Evolutionary conservation across 2,797 vertebrate genomes (phyloP).

Genomic region (Microcaecilia unicolor): DNA sequence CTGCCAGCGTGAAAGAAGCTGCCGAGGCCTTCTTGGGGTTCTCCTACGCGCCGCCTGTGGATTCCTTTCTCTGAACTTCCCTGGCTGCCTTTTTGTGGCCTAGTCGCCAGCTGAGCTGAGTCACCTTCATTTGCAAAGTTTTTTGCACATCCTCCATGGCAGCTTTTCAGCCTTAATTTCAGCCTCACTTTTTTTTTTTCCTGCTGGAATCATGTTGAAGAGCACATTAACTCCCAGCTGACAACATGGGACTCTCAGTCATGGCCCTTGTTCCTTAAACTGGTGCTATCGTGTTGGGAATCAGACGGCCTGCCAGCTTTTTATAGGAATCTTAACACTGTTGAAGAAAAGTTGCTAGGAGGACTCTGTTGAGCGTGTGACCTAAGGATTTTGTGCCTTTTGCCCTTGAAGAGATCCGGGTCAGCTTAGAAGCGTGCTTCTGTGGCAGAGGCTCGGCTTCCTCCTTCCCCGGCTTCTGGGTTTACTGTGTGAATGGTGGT

Average conservation of each 20-base stretch:
- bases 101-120: background rate
- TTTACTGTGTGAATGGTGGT: slow-evolving; percentile 49
- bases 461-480: slow-evolving; percentile 31
- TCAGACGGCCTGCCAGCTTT: slow-evolving; percentile 22
- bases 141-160: slow-evolving; percentile 84
- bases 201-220: slow-evolving; percentile 55
- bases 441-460: slow-evolving; percentile 38
- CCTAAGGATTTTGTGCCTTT: slow-evolving; percentile 66
- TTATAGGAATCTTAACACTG: slow-evolving; percentile 25
- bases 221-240: slow-evolving; percentile 51
- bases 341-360: slow-evolving; percentile 33
- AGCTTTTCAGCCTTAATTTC: slow-evolving; percentile 69
- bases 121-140: slow-evolving; percentile 44
- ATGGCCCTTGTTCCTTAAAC: slow-evolving; percentile 49
- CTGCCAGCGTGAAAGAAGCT: slow-evolving; percentile 87
- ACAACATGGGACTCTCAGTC: no score
- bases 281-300: slow-evolving; percentile 58
- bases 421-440: slow-evolving; percentile 55
- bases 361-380: slow-evolving; percentile 34
- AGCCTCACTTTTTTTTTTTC: slow-evolving; percentile 51
- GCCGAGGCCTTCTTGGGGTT: slow-evolving; percentile 92
- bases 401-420: slow-evolving; percentile 51
- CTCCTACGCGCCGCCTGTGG: slow-evolving; percentile 84
- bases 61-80: slow-evolving; percentile 71
- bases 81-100: background rate